Percentiles rank a stretch among this genome's conserved stretches.
Evolutionary conservation across 2,888 invertebrate species (phyloP).

Genomic region (Xylota sylvarum): DNA sequence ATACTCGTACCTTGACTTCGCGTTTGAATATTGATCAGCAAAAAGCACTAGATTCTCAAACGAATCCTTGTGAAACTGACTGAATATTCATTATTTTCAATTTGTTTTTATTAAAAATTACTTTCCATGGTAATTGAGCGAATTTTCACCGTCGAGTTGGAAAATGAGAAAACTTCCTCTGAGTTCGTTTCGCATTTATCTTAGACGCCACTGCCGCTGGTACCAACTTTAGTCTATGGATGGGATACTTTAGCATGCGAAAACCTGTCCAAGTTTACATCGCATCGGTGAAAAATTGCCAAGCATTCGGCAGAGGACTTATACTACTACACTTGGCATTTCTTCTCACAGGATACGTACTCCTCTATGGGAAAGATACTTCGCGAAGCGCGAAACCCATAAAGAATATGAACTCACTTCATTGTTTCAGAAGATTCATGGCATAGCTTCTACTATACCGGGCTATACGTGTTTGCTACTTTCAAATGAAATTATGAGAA

Average conservation of each 20-base stretch:
- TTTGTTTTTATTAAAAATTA: constrained; percentile 52
- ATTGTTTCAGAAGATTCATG: constrained; percentile 59
- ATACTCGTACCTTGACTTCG: constrained; percentile 24
- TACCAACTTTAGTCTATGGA: no score
- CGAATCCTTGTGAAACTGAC: constrained; percentile 45
- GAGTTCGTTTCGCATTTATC: constrained; percentile 45
- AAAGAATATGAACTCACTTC: constrained; percentile 48
- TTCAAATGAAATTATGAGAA: constrained; percentile 55
- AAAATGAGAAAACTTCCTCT: constrained; percentile 9
- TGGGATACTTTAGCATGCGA: constrained; percentile 21
- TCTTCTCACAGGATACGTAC: not conserved
- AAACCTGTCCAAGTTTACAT: constrained; percentile 32
- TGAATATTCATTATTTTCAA: constrained; percentile 61
- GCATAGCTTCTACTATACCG: not conserved
- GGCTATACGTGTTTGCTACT: constrained; percentile 21
- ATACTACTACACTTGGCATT: not conserved
- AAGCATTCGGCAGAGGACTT: constrained; percentile 20
- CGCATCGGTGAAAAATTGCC: constrained; percentile 44
- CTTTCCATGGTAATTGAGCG: constrained; percentile 33
- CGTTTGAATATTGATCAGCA: constrained; percentile 41
- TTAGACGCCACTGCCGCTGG: constrained; percentile 15
- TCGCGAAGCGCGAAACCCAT: constrained; percentile 31
- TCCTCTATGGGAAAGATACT: not conserved
- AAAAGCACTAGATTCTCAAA: not conserved
- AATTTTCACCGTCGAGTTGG: constrained; percentile 6